These are phyloP conservation scores for Tubulanus polymorphus DNA, from an alignment of 2,888 invertebrate genomes.

Conservation along the genomic window DNA sequence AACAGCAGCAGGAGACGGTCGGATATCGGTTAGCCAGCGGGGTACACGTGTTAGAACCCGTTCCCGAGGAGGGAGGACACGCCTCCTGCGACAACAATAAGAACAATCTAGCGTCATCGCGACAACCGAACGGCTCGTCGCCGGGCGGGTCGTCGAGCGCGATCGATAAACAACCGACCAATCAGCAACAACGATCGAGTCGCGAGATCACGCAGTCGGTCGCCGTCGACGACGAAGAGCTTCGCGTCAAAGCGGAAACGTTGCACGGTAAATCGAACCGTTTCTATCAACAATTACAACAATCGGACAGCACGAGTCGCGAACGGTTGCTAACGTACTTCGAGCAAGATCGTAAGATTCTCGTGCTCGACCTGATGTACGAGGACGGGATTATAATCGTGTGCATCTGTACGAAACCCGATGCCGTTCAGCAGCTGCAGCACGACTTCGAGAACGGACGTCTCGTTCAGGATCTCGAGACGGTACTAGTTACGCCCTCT, in stretches of 20 bases:
- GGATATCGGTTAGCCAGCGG: not conserved
- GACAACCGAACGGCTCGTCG: constrained; percentile 15
- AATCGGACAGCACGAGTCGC: constrained; percentile 19
- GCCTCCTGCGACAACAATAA: constrained; percentile 2
- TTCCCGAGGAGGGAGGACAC: not conserved
- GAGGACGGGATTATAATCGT: constrained; percentile 34
- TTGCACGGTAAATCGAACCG: constrained; percentile 24
- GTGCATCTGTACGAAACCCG: constrained; percentile 40
- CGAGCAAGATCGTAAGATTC: constrained; percentile 45
- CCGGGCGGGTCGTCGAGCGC: constrained; percentile 10
- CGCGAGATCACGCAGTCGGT: not conserved
- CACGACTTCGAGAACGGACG: constrained; percentile 32
- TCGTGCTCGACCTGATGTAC: constrained; percentile 36
- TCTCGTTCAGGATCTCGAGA: constrained; percentile 30
- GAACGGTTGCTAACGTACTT: constrained; percentile 42
- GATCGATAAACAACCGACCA: constrained; percentile 6
- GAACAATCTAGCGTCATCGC: too few relatives aligned
- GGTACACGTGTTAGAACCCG: not conserved
- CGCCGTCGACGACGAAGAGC: too few relatives aligned
- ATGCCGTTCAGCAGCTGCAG: constrained; percentile 32
- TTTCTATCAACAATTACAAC: constrained; percentile 30
- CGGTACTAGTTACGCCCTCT: constrained; percentile 26
- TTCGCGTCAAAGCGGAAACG: constrained; percentile 22
- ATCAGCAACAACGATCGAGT: constrained; percentile 4
- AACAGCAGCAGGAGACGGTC: constrained; percentile 3